Base-by-base conservation (phyloP, 2,888 invertebrate genomes). In the Darwinula stevensoni region DNA sequence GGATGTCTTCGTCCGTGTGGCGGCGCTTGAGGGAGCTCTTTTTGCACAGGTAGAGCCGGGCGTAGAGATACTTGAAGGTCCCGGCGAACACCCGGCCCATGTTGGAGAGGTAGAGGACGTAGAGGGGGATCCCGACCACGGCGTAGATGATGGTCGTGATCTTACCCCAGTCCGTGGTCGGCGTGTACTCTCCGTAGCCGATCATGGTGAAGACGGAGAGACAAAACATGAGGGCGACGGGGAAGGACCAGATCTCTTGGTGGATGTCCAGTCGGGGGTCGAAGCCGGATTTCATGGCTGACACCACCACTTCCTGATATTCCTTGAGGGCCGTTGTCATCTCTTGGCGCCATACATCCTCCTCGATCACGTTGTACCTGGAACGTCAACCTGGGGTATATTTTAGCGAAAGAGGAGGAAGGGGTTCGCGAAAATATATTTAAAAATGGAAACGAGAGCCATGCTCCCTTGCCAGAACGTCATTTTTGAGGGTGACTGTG, bases 201-300 rank as follows among this genome's bases (percentile, higher is more conserved):
- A 80, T 76, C 80, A 80, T 80, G 3, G 80, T 78, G 45, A 80
- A 76, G 4, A 78, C 69, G 15, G 76, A 76, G 9, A 80, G 51
- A 16, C 72, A 76, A 47, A 72, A 82, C 76, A 80, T 80, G 3
- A 80, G 51, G 0, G 80, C 74, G 0, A 75, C 74, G 1, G 80
- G 74, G 43, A 76, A 76, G 0, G 71, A 68, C 80, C 80, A 82
- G 33, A 68, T 62, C 35, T 75, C 68, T 29, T 59, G 56, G 9
- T 41, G 40, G 1, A 63, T 58, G 6, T 6, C 13, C 28, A 28
- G 28, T 13, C 14, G 9, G 28, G 28, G 28, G 14, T 28, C 28
- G 28, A n/a, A 28, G 28, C 28, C 28, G 5, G 9, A 5, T 13
- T 28, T 28, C 11, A 13, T 28, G 9, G 14, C 28, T 9, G 22